Conservation (phyloP, 2,797 vertebrate species). For the Poeciliopsis presidionis region DNA sequence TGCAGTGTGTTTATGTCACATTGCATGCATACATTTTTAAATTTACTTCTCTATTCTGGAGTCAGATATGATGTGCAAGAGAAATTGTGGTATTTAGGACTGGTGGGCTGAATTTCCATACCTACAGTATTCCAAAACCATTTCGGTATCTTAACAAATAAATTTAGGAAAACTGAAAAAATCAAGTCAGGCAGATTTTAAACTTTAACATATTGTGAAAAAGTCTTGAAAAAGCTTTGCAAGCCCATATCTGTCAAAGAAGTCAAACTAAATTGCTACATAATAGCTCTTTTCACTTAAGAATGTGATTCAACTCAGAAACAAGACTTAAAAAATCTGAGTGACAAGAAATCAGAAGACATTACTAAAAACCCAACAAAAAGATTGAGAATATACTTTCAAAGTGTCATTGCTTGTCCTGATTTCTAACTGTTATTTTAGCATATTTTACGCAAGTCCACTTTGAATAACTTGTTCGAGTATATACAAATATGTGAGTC, state of each 20-base stretch:
- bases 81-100: slow-evolving; percentile 1
- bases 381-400: background rate
- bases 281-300: slow-evolving; percentile 1
- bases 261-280: slow-evolving; percentile 11
- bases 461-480: background rate
- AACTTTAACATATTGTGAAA: slow-evolving; percentile 1
- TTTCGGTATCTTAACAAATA: background rate
- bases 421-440: background rate
- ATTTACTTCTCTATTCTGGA: slow-evolving; percentile 13
- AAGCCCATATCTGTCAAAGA: slow-evolving; percentile 11
- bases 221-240: background rate
- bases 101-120: background rate
- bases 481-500: background rate
- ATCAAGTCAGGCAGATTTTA: slow-evolving; percentile 13
- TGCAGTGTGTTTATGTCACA: slow-evolving; percentile 21
- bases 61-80: slow-evolving; percentile 27
- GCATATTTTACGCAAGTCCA: background rate
- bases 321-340: slow-evolving; percentile 19
- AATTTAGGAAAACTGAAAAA: slow-evolving; percentile 19
- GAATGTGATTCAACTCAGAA: background rate
- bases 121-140: background rate
- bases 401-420: background rate
- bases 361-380: background rate
- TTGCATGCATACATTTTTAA: slow-evolving; percentile 12
- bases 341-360: background rate